These are phyloP conservation scores for Peromyscus nudipes DNA, from an alignment of 2,797 vertebrate species.

Conservation along the genomic window DNA sequence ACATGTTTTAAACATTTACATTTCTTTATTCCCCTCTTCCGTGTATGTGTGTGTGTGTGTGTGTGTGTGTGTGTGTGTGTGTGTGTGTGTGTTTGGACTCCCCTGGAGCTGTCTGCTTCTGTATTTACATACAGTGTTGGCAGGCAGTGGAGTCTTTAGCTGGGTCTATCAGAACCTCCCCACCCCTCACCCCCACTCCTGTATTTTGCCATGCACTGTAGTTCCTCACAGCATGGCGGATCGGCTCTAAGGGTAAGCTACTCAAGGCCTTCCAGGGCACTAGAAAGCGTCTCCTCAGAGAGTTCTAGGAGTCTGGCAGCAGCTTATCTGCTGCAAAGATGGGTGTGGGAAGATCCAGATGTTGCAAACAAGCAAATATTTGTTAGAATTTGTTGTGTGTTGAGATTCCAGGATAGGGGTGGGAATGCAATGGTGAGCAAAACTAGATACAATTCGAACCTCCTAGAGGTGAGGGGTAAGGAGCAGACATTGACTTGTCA, in stretches of 20 bases:
- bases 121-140: neutral
- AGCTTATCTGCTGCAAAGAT: neutral
- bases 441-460: neutral
- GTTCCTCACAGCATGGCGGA: neutral
- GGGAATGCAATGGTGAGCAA: neutral
- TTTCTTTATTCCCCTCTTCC: neutral
- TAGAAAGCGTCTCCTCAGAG: neutral
- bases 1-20: neutral
- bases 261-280: neutral
- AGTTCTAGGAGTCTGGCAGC: neutral
- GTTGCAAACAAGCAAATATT: slow-evolving; percentile 16
- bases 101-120: neutral
- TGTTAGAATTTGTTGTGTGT: neutral
- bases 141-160: neutral
- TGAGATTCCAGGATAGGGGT: neutral
- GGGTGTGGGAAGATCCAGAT: neutral
- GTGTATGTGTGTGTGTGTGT: neutral
- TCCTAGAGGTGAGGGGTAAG: neutral
- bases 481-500: neutral
- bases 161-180: neutral
- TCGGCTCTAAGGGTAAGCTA: neutral
- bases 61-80: neutral
- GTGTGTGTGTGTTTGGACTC: neutral
- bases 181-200: neutral
- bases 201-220: neutral